Evolutionary conservation across 2,113 vertebrate species (phyloP).

Genomic region (Chionodraco myersi): DNA sequence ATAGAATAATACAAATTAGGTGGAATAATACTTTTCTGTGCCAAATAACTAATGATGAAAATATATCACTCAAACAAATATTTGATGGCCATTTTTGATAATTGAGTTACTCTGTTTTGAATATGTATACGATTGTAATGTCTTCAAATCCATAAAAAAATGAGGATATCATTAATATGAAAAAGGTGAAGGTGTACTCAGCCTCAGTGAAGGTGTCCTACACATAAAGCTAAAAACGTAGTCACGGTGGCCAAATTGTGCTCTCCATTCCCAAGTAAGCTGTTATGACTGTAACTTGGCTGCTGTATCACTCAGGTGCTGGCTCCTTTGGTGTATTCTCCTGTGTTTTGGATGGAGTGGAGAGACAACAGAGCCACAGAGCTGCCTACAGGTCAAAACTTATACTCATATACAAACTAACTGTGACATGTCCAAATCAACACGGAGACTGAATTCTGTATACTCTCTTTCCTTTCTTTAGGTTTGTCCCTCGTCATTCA

Average conservation of each 20-base stretch:
- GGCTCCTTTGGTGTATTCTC: conserved; percentile 95
- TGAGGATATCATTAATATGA: too few species aligned
- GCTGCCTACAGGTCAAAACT: conserved; percentile 86
- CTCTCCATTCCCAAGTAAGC: not conserved
- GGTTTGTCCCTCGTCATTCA: conserved; percentile 94
- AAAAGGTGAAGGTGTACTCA: too few species aligned
- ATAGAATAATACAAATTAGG: not conserved
- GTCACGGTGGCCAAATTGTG: not conserved
- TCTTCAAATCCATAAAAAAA: too few species aligned
- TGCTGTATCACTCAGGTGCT: conserved; percentile 83
- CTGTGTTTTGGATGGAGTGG: conserved; percentile 92
- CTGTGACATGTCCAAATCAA: not conserved
- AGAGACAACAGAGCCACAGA: conserved; percentile 93
- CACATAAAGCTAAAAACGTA: too few species aligned
- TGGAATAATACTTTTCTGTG: too few species aligned
- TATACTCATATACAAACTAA: conserved; percentile 1
- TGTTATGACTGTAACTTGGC: conserved; percentile 6
- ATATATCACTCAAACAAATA: too few species aligned
- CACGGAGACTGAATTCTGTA: not conserved
- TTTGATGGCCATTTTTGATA: too few species aligned
- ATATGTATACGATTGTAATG: too few species aligned
- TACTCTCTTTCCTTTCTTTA: conserved; percentile 51
- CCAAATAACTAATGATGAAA: too few species aligned
- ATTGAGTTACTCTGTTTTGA: too few species aligned
- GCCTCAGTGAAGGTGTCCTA: too few species aligned